A percentile compares a stretch with the other conserved stretches of the same genome.
phyloP scores from a whole-genome alignment of 1,140 invertebrate species.

The Meloidogyne exigua region DNA sequence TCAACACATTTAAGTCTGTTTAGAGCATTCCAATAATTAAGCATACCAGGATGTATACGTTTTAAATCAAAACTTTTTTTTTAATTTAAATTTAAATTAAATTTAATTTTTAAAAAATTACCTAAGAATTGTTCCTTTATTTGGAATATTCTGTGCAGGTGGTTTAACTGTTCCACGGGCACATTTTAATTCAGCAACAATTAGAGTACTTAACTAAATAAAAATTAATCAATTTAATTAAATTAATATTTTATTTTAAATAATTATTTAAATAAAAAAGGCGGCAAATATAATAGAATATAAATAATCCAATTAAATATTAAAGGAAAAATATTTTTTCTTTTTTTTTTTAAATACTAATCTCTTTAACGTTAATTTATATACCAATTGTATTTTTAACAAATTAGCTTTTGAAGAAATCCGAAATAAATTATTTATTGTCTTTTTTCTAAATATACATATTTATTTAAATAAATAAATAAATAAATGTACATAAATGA shows the following conservation, averaged over 20 bases:
- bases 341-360: not conserved
- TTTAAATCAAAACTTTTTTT: slow-evolving; percentile 21
- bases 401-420: not conserved
- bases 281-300: not conserved
- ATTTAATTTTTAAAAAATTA: not conserved
- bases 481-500: too few relatives aligned
- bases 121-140: slow-evolving; percentile 20
- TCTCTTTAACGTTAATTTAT: not conserved
- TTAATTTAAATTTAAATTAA: not conserved
- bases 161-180: slow-evolving; percentile 25
- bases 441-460: too few relatives aligned
- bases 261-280: too few relatives aligned
- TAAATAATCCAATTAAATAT: not conserved
- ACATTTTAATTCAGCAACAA: slow-evolving; percentile 24
- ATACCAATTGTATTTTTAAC: not conserved
- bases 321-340: not conserved
- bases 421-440: not conserved
- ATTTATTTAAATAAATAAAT: too few relatives aligned
- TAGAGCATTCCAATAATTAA: slow-evolving; percentile 17
- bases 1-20: slow-evolving; percentile 21
- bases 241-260: not conserved
- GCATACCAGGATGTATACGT: slow-evolving; percentile 9
- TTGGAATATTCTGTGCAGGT: slow-evolving; percentile 19
- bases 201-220: slow-evolving; percentile 18
- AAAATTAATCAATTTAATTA: too few relatives aligned